Conservation (phyloP, 2,888 invertebrate species). For the Eristalis tenax region DNA sequence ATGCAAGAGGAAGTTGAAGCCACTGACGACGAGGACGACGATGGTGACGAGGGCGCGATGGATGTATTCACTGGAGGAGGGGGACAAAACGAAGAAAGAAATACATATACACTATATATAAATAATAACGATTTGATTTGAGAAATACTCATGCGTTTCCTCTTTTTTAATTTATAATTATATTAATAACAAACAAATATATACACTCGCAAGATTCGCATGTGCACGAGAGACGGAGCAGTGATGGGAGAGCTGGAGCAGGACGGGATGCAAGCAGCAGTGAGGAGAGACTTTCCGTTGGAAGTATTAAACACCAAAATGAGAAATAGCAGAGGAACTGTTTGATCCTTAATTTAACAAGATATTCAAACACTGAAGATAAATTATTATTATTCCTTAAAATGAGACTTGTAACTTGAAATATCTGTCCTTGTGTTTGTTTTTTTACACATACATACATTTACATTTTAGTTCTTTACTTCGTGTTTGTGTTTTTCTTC, state of each 20-base stretch:
- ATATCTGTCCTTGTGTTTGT: neutral
- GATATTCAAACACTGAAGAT: neutral
- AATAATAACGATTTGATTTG: conserved; percentile 1
- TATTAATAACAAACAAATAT: neutral
- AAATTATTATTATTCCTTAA: neutral
- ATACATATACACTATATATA: neutral
- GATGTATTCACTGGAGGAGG: neutral
- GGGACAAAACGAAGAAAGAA: neutral
- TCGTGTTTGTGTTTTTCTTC: neutral
- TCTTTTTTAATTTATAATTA: conserved; percentile 11
- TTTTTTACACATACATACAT: neutral
- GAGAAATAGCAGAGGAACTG: neutral
- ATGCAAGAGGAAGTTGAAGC: too few relatives aligned
- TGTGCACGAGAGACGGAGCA: neutral
- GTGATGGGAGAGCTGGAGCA: neutral
- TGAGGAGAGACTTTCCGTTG: neutral
- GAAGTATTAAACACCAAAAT: conserved; percentile 23
- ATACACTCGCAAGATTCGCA: neutral
- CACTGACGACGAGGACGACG: too few relatives aligned
- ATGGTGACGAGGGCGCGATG: neutral
- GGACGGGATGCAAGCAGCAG: neutral
- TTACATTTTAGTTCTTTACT: neutral
- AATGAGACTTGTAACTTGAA: neutral
- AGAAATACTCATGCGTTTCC: conserved; percentile 30
- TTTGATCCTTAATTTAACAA: conserved; percentile 14